Base-by-base conservation (phyloP, 2,797 vertebrate species). In the Triplophysa yarkandensis region DNA sequence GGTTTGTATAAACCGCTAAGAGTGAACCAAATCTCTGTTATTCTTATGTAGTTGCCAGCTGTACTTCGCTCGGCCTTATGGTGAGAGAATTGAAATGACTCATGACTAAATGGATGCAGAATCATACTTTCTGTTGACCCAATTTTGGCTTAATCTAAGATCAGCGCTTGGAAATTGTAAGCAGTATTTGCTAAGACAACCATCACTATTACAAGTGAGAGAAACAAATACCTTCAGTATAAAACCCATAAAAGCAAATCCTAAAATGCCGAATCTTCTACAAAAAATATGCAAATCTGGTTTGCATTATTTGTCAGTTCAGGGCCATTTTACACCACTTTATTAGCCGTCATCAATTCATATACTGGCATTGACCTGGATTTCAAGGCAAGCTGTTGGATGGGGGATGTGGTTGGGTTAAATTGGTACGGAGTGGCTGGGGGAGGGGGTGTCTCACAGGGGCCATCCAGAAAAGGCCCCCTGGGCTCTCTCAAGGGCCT, bases 401-500 rank as follows among this genome's bases (percentile, higher is more conserved):
- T 23, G 41, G 16, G 30, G 64, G 41, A 48, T 32, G 7, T 14
- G 73, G 13, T 61, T 70, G 21, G 25, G 48, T 41, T 73, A 69
- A 68, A 74, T 71, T 68, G 41, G 75, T 60, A 23, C 16, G 17
- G 76, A 14, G 44, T 10, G 34, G 84, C 69, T 87, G 86, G 85
- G 79, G 78, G 84, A 17, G 39, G 52, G 43, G n/a, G 19, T 36
- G 66, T 72, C 52, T 63, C 39, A 64, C 13, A 57, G 73, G 87
- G 90, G 87, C 85, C 85, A 87, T 87, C 85, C 86, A 84, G 86
- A 83, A 74, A 83, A 84, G 87, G n/a, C 60, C 71, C 75, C 68
- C 41, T 55, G 74, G 76, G 69, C 19, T 61, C 55, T 66, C 68
- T 92, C 92, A 81, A 87, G 91, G 93, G 90, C 88, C 86, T 86